Percentiles rank a stretch among this genome's conserved stretches.
Conservation (phyloP, 2,888 invertebrate species). For the Cephus pygmeus region DNA sequence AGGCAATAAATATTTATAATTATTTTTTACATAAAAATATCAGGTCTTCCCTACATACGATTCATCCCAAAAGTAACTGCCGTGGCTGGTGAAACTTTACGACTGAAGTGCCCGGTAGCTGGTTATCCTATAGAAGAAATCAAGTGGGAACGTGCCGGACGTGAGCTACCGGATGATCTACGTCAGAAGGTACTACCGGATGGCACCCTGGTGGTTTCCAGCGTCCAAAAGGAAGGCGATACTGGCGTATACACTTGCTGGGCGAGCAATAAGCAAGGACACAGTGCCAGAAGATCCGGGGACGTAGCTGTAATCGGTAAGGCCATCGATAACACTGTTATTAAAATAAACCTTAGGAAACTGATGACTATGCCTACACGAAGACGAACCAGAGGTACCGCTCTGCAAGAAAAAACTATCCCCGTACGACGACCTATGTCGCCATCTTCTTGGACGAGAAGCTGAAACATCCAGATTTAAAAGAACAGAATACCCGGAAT, state of each 20-base stretch:
- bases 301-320: slow-evolving; percentile 83
- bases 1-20: slow-evolving; percentile 18
- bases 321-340: slow-evolving; percentile 45
- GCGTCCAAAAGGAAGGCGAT: slow-evolving; percentile 80
- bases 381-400: background rate
- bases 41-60: slow-evolving; percentile 83
- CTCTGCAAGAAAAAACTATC: background rate
- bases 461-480: background rate
- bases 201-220: slow-evolving; percentile 80
- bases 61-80: slow-evolving; percentile 85
- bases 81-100: slow-evolving; percentile 80
- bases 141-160: slow-evolving; percentile 81
- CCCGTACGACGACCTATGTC: background rate
- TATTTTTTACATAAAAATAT: slow-evolving; percentile 21
- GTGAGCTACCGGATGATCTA: slow-evolving; percentile 82
- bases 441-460: background rate
- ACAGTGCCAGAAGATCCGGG: slow-evolving; percentile 78
- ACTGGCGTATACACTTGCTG: slow-evolving; percentile 85
- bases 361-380: background rate
- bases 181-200: slow-evolving; percentile 80
- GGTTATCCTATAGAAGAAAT: slow-evolving; percentile 86
- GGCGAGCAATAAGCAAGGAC: slow-evolving; percentile 82
- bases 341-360: background rate
- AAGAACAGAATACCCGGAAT: background rate
- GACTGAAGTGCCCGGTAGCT: slow-evolving; percentile 83